Evolutionary conservation across 2,888 invertebrate genomes (phyloP).

Genomic region (Prenolepis imparis): DNA sequence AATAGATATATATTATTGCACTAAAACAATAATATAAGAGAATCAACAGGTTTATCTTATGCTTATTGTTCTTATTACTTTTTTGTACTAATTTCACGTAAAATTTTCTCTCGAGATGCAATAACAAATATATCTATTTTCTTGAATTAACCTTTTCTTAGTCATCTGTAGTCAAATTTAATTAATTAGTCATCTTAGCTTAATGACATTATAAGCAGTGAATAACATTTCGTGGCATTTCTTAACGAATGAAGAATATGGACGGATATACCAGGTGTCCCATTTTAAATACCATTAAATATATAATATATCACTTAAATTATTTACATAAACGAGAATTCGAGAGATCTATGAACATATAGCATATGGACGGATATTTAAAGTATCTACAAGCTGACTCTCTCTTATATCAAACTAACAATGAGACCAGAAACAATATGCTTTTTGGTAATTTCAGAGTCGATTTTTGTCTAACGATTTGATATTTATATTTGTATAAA

Average conservation of each 20-base stretch:
- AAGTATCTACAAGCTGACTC: constrained; percentile 23
- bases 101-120: neutral
- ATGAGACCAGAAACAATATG: neutral
- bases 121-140: constrained; percentile 15
- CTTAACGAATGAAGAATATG: neutral
- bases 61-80: neutral
- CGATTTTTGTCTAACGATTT: constrained; percentile 10
- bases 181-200: constrained; percentile 11
- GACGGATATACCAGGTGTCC: no score
- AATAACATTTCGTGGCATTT: constrained; percentile 15
- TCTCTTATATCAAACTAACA: neutral
- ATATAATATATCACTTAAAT: neutral
- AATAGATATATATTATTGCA: constrained; percentile 11
- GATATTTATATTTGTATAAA: neutral
- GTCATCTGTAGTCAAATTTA: neutral
- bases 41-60: constrained; percentile 21
- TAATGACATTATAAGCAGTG: neutral
- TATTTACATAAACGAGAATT: constrained; percentile 30
- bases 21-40: neutral
- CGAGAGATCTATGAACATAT: constrained; percentile 24
- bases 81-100: neutral
- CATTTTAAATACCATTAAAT: no score
- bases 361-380: constrained; percentile 32
- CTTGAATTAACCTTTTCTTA: neutral
- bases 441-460: constrained; percentile 21